Percentiles rank a stretch among this genome's conserved stretches.
phyloP scores from a whole-genome alignment of 2,113 vertebrate genomes.

The Phaethon lepturus region DNA sequence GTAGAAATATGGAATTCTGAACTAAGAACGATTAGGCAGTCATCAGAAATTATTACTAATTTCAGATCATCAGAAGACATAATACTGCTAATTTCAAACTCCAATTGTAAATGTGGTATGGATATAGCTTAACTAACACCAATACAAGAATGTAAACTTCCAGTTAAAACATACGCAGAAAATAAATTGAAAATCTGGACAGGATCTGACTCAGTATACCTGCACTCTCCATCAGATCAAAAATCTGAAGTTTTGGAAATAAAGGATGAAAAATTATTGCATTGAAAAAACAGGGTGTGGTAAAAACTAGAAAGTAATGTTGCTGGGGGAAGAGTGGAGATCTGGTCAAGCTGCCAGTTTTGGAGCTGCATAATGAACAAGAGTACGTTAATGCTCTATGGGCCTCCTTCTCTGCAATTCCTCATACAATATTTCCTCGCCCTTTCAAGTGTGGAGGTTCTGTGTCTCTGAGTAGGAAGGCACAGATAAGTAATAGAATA shows the following conservation, averaged over 20 bases:
- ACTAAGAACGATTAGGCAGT: neutral
- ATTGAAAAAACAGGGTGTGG: neutral
- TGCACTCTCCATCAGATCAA: neutral
- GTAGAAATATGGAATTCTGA: neutral
- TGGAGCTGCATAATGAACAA: neutral
- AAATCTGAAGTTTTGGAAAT: neutral
- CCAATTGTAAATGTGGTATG: neutral
- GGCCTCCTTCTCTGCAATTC: neutral
- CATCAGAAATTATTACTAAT: neutral
- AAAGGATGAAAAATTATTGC: neutral
- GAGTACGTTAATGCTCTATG: neutral
- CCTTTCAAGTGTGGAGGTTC: neutral
- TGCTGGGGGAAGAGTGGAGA: neutral
- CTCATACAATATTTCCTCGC: neutral
- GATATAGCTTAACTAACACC: neutral
- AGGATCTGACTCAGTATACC: neutral
- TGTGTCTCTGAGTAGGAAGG: neutral
- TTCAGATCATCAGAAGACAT: neutral
- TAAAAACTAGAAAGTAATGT: neutral
- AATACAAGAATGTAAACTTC: neutral
- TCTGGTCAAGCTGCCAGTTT: neutral
- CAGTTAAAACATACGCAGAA: neutral
- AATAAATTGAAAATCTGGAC: neutral
- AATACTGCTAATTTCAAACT: neutral
- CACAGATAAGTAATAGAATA: neutral